phyloP scores from a whole-genome alignment of 30 jellyfish, hydroid and myxozoan species.

The Mastigias papua region DNA sequence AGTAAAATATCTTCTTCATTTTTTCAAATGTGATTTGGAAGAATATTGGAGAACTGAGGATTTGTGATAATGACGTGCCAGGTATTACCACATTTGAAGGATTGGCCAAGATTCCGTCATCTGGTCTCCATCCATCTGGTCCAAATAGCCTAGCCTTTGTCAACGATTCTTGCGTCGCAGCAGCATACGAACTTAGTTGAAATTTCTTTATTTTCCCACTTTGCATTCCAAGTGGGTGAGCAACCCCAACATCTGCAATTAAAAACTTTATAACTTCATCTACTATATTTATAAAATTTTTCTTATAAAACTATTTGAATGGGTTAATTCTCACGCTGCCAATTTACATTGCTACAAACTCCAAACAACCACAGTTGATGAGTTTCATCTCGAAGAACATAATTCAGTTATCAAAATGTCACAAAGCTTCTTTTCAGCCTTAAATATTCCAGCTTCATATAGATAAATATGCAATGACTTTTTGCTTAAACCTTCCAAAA shows the following conservation, averaged over 20 bases:
- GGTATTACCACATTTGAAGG: background rate
- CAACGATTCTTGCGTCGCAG: background rate
- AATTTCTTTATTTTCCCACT: constrained; percentile 37
- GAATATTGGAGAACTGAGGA: constrained; percentile 2
- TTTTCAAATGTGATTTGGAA: constrained; percentile 16
- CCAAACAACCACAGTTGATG: no score
- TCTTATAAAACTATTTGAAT: no score
- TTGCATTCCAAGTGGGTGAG: constrained; percentile 66
- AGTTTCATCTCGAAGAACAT: no score
- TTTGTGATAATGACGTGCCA: background rate
- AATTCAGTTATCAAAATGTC: no score
- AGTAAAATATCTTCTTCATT: constrained; percentile 17
- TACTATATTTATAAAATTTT: no score
- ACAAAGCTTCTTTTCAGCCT: no score
- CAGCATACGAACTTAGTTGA: constrained; percentile 13
- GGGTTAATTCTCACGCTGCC: no score
- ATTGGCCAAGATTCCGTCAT: constrained; percentile 13
- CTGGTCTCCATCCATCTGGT: constrained; percentile 58
- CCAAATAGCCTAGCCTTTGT: constrained; percentile 39
- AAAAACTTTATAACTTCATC: no score
- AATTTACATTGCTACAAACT: no score
- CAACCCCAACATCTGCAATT: constrained; percentile 44
- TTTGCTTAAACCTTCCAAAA: no score
- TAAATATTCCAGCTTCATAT: no score
- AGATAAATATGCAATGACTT: no score